Evolutionary conservation across 2,113 vertebrate genomes (phyloP), one percentile per base, ranked within the genome.

Genomic region (Toxotes jaculatrix): DNA sequence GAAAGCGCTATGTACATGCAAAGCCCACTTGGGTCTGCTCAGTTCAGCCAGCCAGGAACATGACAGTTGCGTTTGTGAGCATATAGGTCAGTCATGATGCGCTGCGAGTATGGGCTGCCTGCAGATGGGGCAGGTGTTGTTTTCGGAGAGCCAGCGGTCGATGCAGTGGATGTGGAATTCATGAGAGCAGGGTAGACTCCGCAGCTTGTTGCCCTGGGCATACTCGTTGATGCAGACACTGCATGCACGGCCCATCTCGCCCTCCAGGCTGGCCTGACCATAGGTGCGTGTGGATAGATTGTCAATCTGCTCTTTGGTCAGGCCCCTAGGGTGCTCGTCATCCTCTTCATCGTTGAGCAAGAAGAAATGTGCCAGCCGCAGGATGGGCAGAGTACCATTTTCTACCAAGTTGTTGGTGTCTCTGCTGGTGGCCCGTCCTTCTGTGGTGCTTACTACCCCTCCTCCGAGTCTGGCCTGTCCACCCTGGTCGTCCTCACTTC

Each of bases 251-350:
- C 96, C 96, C 66, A 94, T 69, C 88, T 98, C 97, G 0, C 91
- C 95, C 82, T 98, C 97, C 16, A 94, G 62, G 77, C 91, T 95
- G 74, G 90, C 93, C 91, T 97, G 96, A 91, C 96, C 97, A 64
- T 98, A 99, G 73, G 94, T 97, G 55, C 97, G 95, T 0, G 98
- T 99, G 64, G 96, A 95, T 90, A 99, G 96, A 96, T 97, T 98
- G 96, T 99, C 97, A 71, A 98, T 99, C 93, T 99, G 98, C 91
- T 98, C 98, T 96, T 98, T 98, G 94, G 97, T 98, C 95, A 99
- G 96, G 84, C 98, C 97, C 56, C 95, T 93, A 0, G 96, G 93
- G 79, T 92, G 96, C 68, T 97, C 96, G 0, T 96, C 96, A 0
- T 96, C 96, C 7, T 96, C 96, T 4, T 97, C 96, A 36, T 98